Evolutionary conservation across 92 coral and sea anemone species (phyloP).

Genomic region (Phenganax marumi): DNA sequence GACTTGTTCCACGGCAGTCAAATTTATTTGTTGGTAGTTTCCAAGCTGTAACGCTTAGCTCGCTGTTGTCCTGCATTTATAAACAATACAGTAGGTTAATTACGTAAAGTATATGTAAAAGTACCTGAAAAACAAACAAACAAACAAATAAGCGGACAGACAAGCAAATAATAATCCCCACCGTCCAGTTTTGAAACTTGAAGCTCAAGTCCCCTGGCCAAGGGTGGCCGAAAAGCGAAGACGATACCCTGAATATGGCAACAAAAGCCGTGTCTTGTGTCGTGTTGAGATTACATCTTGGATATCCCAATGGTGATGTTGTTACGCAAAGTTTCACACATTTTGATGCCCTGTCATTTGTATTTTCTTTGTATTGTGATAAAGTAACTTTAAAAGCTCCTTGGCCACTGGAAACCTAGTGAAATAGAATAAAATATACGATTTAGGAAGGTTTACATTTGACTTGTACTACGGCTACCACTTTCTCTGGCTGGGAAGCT

Average conservation of each 20-base stretch:
- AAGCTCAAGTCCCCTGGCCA: background rate
- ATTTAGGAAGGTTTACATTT: too few species aligned
- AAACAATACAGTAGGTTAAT: too few species aligned
- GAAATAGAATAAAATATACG: background rate
- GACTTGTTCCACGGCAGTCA: background rate
- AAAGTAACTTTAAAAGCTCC: background rate
- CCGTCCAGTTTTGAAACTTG: slow-evolving; percentile 12
- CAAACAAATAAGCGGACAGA: background rate
- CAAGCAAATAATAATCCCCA: background rate
- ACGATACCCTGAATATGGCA: too few species aligned
- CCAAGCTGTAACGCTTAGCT: slow-evolving; percentile 27
- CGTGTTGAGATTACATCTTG: slow-evolving; percentile 26
- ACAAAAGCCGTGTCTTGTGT: background rate
- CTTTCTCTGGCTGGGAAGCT: too few species aligned
- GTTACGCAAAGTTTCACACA: slow-evolving; percentile 27
- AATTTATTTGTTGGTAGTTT: background rate
- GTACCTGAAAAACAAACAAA: background rate
- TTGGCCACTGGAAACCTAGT: background rate
- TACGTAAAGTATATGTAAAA: background rate
- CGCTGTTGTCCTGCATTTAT: slow-evolving; percentile 25
- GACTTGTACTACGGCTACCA: too few species aligned
- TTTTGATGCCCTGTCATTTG: background rate
- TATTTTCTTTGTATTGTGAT: background rate
- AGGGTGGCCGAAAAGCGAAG: background rate
- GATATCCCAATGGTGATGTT: background rate